Evolutionary conservation across 2,113 vertebrate genomes (phyloP), one percentile per base, ranked within the genome.

Genomic region (Stigmatopora nigra): DNA sequence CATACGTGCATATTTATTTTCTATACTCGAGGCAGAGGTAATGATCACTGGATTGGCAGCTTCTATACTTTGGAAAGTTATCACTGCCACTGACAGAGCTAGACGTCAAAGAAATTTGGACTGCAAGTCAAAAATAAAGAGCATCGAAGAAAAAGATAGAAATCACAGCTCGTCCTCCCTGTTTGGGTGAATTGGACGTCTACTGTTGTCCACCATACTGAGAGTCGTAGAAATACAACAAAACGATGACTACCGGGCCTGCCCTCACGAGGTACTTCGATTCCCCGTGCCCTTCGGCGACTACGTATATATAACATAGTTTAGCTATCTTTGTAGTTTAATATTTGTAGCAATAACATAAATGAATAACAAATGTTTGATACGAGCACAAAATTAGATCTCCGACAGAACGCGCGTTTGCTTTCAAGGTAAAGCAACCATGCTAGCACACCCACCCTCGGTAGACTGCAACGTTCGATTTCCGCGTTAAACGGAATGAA

Each of bases 371-470:
- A 0, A 25, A 55, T 16, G 4, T 5, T 0, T 15, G 36, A 0
- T 19, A 3, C 15, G 5, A 13, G 7, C 16, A 51, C 15, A 11
- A n/a, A 51, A 51, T 5, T 11, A 47, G 22, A 10, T 25, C 7
- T 19, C 25, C 47, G 9, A 35, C n/a, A 22, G 6, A 19, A 12
- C 5, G 19, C 7, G 10, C n/a, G 19, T 61, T 61, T 69, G 63
- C 67, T 71, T 31, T 72, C 63, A 71, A 47, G 22, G 41, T 49
- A 45, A 65, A 7, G 57, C 20, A 65, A 49, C 64, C 47, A 31
- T 31, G 76, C 69, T 82, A 75, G 19, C 67, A 36, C 51, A 35
- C 3, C n/a, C 56, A 4, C 41, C 12, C 41, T 44, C 38, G 7
- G 63, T 49, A 3, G 22, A 36, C 4, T 31, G 47, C 22, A 31